phyloP scores from a whole-genome alignment of 2,113 vertebrate genomes.

The Nycticryphes semicollaris region DNA sequence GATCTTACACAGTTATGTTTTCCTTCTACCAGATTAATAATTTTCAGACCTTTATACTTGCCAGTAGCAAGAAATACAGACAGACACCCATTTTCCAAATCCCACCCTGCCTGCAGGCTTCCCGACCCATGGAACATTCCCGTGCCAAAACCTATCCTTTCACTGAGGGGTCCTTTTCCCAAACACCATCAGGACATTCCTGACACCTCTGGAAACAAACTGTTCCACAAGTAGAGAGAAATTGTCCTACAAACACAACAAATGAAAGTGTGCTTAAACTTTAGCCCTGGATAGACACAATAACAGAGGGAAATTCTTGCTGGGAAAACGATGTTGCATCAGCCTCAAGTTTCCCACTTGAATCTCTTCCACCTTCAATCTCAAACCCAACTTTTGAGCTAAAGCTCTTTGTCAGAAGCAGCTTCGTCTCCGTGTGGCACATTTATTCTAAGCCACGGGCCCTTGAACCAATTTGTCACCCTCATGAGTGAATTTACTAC shows the following conservation, averaged over 20 bases:
- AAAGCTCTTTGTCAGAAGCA: rapidly evolving
- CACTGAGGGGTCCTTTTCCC: background rate
- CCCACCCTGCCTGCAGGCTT: background rate
- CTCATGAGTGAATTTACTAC: rapidly evolving
- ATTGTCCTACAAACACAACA: background rate
- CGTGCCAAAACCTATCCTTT: background rate
- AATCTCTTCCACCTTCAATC: background rate
- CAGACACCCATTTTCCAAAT: background rate
- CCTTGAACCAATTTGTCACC: background rate
- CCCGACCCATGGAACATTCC: background rate
- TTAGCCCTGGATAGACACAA: background rate
- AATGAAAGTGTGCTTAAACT: background rate
- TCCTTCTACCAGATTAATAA: background rate
- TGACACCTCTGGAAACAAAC: background rate
- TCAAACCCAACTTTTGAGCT: background rate
- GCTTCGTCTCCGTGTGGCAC: background rate
- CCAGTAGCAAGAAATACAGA: background rate
- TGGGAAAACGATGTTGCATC: rapidly evolving
- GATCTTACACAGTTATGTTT: background rate
- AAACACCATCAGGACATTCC: background rate
- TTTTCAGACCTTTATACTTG: background rate
- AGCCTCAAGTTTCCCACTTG: background rate
- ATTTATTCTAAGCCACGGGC: background rate
- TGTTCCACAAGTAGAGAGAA: background rate
- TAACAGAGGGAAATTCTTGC: background rate